phyloP scores from a whole-genome alignment of 2,113 vertebrate species.

The Melanostigma gelatinosum region DNA sequence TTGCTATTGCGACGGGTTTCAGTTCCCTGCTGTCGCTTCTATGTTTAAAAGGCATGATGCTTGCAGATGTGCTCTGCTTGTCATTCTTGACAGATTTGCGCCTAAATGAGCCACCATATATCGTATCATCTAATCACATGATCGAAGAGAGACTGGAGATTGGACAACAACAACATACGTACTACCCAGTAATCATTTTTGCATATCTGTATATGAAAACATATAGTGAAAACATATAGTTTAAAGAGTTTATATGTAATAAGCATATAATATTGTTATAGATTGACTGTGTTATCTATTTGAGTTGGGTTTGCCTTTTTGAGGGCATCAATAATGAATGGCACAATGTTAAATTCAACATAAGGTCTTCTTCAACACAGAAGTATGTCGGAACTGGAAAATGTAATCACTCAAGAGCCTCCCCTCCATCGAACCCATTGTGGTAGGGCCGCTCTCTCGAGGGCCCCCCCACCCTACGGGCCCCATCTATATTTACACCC shows the following conservation, averaged over 20 bases:
- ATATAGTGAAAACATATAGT: too few relatives aligned
- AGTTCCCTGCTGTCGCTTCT: not conserved
- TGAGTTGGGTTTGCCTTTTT: not conserved
- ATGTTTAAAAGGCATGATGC: not conserved
- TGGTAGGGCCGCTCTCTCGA: not conserved
- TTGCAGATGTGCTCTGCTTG: too few relatives aligned
- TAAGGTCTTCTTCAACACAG: too few relatives aligned
- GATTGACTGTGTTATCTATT: not conserved
- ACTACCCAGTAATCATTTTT: too few relatives aligned
- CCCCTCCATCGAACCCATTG: not conserved
- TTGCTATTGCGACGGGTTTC: not conserved
- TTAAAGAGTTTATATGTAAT: not conserved
- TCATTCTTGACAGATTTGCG: too few relatives aligned
- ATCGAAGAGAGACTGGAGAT: too few relatives aligned
- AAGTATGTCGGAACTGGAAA: not conserved
- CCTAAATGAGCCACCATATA: too few relatives aligned
- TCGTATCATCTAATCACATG: too few relatives aligned
- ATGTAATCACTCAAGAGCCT: not conserved
- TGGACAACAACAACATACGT: too few relatives aligned
- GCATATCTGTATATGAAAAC: too few relatives aligned
- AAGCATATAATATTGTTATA: not conserved
- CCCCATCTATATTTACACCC: too few relatives aligned
- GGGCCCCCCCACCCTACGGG: not conserved
- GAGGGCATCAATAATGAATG: not conserved
- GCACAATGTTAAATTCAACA: too few relatives aligned